Evolutionary conservation across 2,113 vertebrate species (phyloP), one percentile per base, ranked within the genome.

Genomic region (Pollachius pollachius): DNA sequence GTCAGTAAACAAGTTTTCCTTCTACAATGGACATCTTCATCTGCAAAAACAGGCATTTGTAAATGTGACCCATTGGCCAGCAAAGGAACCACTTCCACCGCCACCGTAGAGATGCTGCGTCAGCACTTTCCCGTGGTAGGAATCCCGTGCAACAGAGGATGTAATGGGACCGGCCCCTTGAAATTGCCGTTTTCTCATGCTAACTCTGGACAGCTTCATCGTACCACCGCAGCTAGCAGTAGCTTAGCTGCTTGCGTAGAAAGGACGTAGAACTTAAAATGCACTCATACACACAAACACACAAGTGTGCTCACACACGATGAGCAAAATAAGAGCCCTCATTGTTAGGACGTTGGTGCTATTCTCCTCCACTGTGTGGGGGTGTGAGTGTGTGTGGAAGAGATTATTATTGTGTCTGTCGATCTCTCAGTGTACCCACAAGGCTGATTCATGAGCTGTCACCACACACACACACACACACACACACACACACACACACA

Each of bases 391-490:
- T 41, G 63, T 73, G 81, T 73, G 77, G 80, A 77, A 72, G 79
- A 76, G 79, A 78, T 78, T 79, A 79, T 88, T 82, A 83, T 81
- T 79, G 19, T 80, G 81, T 89, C 84, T 87, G 80, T 68, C 82
- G 52, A 73, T 67, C 64, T 82, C 79, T 71, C 54, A 19, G 72
- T 81, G 81, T 81, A 77, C 84, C 82, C 81, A 73, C 76, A 81
- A 65, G 73, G 70, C 84, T 90, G 88, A 91, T 77, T 91, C 88
- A 91, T 27, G n/a, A 71, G 80, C 19, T 71, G 70, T 48, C 41
- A 48, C 67, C 82, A 82, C 83, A 81, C 64, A 2, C 30, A 65
- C 67, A 70, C 67, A 67, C 73, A 58, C 59, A 54, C 41, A 25
- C 13, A 52, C 37, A 21, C 64, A 65, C n/a, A 52, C 18, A 52